phyloP scores from a whole-genome alignment of 2,113 vertebrate genomes.

The Ariopsis seemanni region DNA sequence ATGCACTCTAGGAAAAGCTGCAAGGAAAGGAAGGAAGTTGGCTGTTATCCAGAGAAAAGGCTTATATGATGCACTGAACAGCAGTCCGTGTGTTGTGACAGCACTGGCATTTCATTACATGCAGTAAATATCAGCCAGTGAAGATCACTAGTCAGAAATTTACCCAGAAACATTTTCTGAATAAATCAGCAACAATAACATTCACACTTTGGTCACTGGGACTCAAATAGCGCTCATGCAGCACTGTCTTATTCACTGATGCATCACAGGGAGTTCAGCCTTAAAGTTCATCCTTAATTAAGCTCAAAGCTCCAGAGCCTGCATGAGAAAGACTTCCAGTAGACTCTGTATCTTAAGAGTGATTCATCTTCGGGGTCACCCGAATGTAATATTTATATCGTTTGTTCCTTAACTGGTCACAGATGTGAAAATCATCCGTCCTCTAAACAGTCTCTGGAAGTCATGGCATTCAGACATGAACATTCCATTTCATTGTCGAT shows the following conservation, averaged over 20 bases:
- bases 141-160: conserved; percentile 25
- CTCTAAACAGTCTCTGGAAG: not conserved
- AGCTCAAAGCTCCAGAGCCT: not conserved
- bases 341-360: not conserved
- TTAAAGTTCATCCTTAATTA: not conserved
- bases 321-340: not conserved
- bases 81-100: conserved; percentile 44
- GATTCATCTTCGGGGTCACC: not conserved
- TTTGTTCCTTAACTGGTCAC: not conserved
- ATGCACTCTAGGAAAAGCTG: conserved; percentile 38
- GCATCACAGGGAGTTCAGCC: conserved; percentile 8
- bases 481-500: not conserved
- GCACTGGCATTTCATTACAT: conserved; percentile 42
- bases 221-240: conserved; percentile 1
- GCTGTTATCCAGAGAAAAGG: conserved; percentile 28
- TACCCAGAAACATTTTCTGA: not conserved
- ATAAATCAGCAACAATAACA: conserved; percentile 1
- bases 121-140: conserved; percentile 41
- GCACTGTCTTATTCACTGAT: not conserved
- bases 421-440: not conserved
- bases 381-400: not conserved
- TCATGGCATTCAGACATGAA: not conserved
- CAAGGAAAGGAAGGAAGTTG: conserved; percentile 29
- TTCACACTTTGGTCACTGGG: not conserved
- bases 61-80: conserved; percentile 31